Conservation (phyloP, 53 echinoderm and acorn worm genomes). For the Paracentrotus lividus region DNA sequence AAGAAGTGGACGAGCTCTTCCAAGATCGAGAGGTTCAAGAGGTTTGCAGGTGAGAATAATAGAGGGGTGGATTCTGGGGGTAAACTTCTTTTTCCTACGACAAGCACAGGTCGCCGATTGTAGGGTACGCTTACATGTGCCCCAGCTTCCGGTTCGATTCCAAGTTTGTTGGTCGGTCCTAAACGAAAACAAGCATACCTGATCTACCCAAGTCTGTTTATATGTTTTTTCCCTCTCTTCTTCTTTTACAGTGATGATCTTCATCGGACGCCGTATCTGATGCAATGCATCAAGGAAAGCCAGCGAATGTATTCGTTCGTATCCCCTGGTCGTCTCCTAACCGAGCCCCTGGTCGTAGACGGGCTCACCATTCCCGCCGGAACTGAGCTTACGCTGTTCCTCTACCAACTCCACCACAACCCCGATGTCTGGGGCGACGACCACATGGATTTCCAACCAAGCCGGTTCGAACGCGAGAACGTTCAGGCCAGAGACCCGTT, state of each 20-base stretch:
- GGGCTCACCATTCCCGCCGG: constrained; percentile 52
- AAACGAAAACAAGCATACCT: no score
- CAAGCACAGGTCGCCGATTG: no score
- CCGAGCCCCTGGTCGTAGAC: constrained; percentile 60
- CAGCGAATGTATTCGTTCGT: constrained; percentile 67
- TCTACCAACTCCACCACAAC: constrained; percentile 78
- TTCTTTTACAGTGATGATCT: constrained; percentile 58
- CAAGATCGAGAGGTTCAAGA: constrained; percentile 56
- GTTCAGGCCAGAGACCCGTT: constrained; percentile 66
- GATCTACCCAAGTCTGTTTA: no score
- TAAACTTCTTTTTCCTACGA: no score
- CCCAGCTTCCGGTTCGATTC: no score
- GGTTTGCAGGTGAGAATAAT: background rate
- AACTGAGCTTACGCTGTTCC: constrained; percentile 47
- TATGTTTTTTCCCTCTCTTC: no score
- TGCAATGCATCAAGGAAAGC: constrained; percentile 77
- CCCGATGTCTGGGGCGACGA: constrained; percentile 77
- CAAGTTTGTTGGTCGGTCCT: no score
- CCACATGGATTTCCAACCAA: constrained; percentile 74
- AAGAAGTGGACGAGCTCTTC: constrained; percentile 76
- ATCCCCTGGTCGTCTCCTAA: constrained; percentile 30
- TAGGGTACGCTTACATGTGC: no score
- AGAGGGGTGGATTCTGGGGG: no score
- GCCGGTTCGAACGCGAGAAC: constrained; percentile 61
- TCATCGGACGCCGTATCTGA: constrained; percentile 65